Evolutionary conservation across 2,797 vertebrate species (phyloP).

Genomic region (Euthynnus affinis): DNA sequence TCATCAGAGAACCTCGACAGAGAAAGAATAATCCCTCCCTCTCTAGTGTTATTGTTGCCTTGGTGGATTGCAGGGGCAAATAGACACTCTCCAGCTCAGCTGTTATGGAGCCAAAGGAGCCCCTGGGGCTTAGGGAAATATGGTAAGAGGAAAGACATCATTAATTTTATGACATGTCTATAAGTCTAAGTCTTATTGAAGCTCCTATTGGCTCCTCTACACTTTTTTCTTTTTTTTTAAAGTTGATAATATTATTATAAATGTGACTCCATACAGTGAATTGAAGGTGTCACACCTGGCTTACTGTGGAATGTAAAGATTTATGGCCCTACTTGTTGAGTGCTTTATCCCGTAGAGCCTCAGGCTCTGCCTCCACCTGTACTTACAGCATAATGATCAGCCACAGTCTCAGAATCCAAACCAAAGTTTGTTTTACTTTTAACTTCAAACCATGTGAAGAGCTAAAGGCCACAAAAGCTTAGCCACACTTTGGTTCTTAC

Average conservation of each 20-base stretch:
- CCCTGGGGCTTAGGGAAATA: constrained; percentile 60
- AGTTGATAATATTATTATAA: background rate
- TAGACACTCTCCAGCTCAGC: constrained; percentile 44
- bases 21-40: constrained; percentile 46
- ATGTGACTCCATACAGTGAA: background rate
- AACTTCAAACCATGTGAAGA: background rate
- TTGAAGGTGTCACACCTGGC: constrained; percentile 17
- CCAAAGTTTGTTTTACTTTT: background rate
- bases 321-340: constrained; percentile 43
- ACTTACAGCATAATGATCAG: constrained; percentile 17
- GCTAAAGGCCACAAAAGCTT: background rate
- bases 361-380: constrained; percentile 59
- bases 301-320: constrained; percentile 63
- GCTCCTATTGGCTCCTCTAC: background rate
- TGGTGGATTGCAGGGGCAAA: constrained; percentile 49
- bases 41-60: constrained; percentile 57
- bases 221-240: background rate
- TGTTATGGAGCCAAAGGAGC: constrained; percentile 60
- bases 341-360: constrained; percentile 17
- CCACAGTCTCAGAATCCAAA: constrained; percentile 25
- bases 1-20: constrained; percentile 50
- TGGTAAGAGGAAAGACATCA: constrained; percentile 9
- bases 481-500: background rate
- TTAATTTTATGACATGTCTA: constrained; percentile 22
- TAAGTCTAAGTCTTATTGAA: constrained; percentile 1